Conservation (phyloP, 2,888 invertebrate genomes). For the Lithophane leautieri region DNA sequence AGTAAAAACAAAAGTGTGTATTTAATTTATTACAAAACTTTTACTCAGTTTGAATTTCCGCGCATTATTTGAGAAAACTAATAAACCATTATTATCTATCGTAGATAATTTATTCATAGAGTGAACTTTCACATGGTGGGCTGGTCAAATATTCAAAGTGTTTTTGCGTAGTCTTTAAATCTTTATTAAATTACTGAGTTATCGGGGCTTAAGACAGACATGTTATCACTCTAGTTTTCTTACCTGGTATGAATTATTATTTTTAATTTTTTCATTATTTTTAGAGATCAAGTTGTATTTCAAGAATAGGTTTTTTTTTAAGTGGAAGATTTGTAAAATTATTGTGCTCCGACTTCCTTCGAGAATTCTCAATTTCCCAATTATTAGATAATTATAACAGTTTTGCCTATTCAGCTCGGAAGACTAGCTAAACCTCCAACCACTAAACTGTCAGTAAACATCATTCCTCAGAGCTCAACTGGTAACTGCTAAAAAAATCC, state of each 20-base stretch:
- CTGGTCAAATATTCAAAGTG: not conserved
- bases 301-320: no score
- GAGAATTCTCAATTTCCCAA: no score
- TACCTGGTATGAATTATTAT: not conserved
- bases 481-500: not conserved
- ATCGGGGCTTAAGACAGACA: not conserved
- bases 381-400: no score
- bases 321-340: not conserved
- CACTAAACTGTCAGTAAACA: not conserved
- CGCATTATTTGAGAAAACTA: no score
- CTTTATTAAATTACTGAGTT: slow-evolving; percentile 7
- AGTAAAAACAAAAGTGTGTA: not conserved
- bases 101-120: no score
- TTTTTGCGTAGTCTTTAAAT: not conserved
- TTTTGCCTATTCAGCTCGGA: no score
- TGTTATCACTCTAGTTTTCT: slow-evolving; percentile 15
- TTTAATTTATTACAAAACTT: slow-evolving; percentile 6
- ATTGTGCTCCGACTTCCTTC: not conserved
- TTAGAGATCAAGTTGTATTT: no score
- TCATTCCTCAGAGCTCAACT: not conserved
- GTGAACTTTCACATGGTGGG: no score
- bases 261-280: not conserved
- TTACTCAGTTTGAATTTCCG: not conserved
- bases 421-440: not conserved
- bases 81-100: no score